Percentiles rank a stretch among this genome's conserved stretches.
These are phyloP conservation scores for Masticophis lateralis DNA, from an alignment of 2,797 vertebrate species.

Conservation along the genomic window DNA sequence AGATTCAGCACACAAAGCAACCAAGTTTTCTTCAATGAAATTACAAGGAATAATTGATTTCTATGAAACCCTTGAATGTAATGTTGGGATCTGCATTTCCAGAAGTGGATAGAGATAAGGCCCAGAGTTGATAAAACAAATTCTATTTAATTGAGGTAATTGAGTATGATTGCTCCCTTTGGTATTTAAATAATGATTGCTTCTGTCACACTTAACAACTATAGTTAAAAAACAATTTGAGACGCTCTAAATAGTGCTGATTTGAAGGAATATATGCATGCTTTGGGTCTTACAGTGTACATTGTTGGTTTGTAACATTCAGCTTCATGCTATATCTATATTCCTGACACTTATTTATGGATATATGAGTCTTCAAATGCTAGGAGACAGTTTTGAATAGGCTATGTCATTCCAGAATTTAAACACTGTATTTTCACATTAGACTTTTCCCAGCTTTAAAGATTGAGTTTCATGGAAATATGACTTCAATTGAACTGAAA, in stretches of 20 bases:
- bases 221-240: background rate
- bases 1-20: background rate
- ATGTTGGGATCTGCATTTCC: background rate
- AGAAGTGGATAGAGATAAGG: background rate
- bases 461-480: background rate
- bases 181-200: background rate
- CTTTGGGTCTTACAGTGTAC: background rate
- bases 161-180: background rate
- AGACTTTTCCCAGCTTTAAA: background rate
- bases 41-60: background rate
- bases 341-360: background rate
- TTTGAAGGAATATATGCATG: background rate
- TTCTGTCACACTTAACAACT: background rate
- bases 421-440: background rate
- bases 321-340: background rate
- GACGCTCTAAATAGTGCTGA: background rate
- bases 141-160: background rate
- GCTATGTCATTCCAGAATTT: background rate
- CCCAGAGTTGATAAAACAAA: background rate
- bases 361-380: background rate
- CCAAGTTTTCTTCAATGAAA: background rate
- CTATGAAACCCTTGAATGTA: background rate
- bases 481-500: background rate
- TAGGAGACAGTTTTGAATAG: background rate
- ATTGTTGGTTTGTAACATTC: background rate